Evolutionary conservation across 2,797 vertebrate species (phyloP).

Genomic region (Brachyrhaphis roseni): DNA sequence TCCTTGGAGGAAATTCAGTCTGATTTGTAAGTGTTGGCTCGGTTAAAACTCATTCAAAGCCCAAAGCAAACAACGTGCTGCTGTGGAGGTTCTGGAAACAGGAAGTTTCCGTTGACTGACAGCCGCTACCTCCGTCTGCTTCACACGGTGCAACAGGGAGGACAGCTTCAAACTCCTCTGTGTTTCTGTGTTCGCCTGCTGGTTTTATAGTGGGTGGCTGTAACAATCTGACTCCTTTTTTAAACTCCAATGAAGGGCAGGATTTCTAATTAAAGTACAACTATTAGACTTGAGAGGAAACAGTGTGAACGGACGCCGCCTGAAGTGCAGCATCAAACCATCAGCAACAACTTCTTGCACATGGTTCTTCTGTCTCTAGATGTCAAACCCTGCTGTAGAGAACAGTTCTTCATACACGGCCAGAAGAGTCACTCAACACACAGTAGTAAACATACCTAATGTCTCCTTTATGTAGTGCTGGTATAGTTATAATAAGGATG

Average conservation of each 20-base stretch:
- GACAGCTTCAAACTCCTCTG: background rate
- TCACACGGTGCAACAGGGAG: background rate
- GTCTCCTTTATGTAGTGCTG: background rate
- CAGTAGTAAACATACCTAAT: background rate
- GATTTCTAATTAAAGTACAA: background rate
- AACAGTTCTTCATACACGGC: background rate
- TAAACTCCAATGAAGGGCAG: background rate
- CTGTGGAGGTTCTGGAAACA: background rate
- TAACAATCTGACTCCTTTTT: background rate
- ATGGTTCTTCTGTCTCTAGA: background rate
- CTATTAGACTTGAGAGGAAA: background rate
- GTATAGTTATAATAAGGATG: background rate
- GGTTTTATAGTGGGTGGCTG: background rate
- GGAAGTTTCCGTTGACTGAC: background rate
- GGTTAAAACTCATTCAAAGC: background rate
- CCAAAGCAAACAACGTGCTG: background rate
- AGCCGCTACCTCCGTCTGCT: background rate
- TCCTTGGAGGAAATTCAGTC: background rate
- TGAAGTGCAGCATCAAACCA: background rate
- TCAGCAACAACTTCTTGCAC: background rate
- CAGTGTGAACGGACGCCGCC: background rate
- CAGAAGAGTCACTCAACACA: background rate
- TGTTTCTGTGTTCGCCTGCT: background rate
- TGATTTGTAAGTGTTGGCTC: conserved; percentile 1
- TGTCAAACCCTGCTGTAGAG: background rate